Evolutionary conservation across 2,888 invertebrate genomes (phyloP).

Genomic region (Xestia xanthographa): DNA sequence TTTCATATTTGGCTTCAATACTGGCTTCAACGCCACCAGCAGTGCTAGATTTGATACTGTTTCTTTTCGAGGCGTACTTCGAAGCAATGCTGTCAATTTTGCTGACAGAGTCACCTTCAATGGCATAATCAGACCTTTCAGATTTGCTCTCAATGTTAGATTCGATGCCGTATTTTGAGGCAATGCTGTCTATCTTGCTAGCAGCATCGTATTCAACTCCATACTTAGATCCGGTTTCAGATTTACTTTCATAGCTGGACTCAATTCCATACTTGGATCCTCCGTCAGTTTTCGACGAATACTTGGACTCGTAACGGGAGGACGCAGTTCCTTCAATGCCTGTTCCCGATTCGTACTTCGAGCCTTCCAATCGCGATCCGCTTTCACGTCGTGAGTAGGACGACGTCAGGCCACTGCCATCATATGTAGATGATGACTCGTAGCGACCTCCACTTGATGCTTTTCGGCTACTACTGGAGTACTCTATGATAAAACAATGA

Average conservation of each 20-base stretch:
- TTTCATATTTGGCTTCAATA: conserved; percentile 64
- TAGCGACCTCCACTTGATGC: conserved; percentile 82
- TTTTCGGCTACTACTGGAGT: conserved; percentile 85
- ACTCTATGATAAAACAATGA: conserved; percentile 72
- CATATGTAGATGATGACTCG: conserved; percentile 82
- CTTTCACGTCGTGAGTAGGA: conserved; percentile 85
- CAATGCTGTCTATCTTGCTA: conserved; percentile 75
- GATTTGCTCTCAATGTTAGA: conserved; percentile 69
- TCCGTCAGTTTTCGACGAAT: conserved; percentile 73
- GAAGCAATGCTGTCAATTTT: conserved; percentile 70
- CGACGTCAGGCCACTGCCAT: conserved; percentile 78
- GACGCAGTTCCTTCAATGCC: conserved; percentile 80
- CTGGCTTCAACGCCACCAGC: conserved; percentile 73
- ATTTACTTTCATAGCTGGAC: conserved; percentile 78
- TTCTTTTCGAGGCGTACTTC: conserved; percentile 72
- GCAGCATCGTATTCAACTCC: conserved; percentile 74
- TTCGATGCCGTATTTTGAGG: conserved; percentile 80
- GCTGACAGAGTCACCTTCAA: conserved; percentile 64
- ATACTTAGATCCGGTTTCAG: conserved; percentile 77
- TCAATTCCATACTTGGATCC: conserved; percentile 75
- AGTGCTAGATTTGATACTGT: conserved; percentile 74
- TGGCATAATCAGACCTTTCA: conserved; percentile 64
- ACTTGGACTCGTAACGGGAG: conserved; percentile 84
- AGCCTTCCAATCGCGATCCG: conserved; percentile 81
- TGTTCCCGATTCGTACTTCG: conserved; percentile 78